Percentiles rank a stretch among this genome's conserved stretches.
Evolutionary conservation across 2,797 vertebrate species (phyloP).

Genomic region (Rhinoraja longicauda): DNA sequence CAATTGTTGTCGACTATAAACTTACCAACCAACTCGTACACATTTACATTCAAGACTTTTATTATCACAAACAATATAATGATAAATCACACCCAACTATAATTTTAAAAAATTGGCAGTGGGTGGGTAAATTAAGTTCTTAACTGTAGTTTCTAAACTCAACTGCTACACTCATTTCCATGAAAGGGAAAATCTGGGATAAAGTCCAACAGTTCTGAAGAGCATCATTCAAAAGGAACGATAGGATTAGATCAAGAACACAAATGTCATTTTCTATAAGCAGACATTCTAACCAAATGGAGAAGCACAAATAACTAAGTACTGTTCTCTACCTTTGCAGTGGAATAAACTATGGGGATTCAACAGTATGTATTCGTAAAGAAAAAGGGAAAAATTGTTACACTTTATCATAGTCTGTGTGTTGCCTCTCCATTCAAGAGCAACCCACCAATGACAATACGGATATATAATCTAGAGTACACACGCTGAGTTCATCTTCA

Average conservation of each 20-base stretch:
- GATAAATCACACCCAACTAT: no score
- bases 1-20: no score
- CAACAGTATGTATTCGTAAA: not conserved
- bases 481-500: not conserved
- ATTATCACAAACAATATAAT: no score
- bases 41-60: no score
- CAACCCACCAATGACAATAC: no score
- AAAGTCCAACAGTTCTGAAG: not conserved
- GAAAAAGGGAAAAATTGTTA: not conserved
- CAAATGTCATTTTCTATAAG: not conserved
- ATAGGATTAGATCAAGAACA: not conserved
- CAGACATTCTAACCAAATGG: not conserved
- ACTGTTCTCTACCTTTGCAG: not conserved
- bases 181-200: not conserved
- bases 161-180: not conserved
- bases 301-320: not conserved
- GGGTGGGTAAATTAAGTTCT: not conserved
- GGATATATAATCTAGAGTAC: not conserved
- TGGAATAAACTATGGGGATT: not conserved
- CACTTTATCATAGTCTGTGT: not conserved
- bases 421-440: not conserved
- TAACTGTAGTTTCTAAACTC: not conserved
- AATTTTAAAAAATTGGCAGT: no score
- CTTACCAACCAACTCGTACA: no score
- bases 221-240: not conserved